Percentiles rank a stretch among this genome's conserved stretches.
Evolutionary conservation across 2,888 invertebrate species (phyloP).

Genomic region (Lithophane ornitopus): DNA sequence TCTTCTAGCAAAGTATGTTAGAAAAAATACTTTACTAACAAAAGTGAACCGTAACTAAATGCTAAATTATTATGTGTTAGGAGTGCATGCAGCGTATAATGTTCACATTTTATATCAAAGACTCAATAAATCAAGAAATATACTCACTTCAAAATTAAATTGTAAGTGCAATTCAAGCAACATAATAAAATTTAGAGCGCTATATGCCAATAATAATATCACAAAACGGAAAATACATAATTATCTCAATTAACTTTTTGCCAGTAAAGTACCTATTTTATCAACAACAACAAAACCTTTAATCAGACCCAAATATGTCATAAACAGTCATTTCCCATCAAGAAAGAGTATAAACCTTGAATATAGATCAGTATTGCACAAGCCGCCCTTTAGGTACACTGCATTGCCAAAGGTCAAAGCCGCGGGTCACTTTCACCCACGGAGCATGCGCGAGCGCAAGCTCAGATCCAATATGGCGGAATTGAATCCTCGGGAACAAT

Average conservation of each 20-base stretch:
- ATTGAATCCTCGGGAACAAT: slow-evolving; percentile 61
- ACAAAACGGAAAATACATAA: slow-evolving; percentile 3
- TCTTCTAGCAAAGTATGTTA: neutral
- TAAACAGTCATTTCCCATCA: slow-evolving; percentile 25
- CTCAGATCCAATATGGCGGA: slow-evolving; percentile 55
- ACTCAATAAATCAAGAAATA: neutral
- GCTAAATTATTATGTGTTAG: neutral
- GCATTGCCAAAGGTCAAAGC: slow-evolving; percentile 62
- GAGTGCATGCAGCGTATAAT: neutral
- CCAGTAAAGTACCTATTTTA: neutral
- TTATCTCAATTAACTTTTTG: slow-evolving; percentile 37
- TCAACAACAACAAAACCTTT: slow-evolving; percentile 9
- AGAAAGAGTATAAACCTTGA: slow-evolving; percentile 55
- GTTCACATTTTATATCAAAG: neutral
- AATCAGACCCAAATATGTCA: slow-evolving; percentile 22
- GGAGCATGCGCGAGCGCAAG: slow-evolving; percentile 47
- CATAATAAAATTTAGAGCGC: neutral
- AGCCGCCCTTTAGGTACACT: slow-evolving; percentile 49
- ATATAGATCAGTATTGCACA: slow-evolving; percentile 65
- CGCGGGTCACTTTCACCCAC: slow-evolving; percentile 66
- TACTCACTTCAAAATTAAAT: neutral
- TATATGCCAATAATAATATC: neutral
- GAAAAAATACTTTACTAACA: neutral
- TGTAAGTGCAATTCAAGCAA: neutral
- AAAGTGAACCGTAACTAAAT: neutral